A percentile compares a stretch with the other conserved stretches of the same genome.
phyloP scores from a whole-genome alignment of 2,113 vertebrate genomes.

The Cyrtonyx montezumae region DNA sequence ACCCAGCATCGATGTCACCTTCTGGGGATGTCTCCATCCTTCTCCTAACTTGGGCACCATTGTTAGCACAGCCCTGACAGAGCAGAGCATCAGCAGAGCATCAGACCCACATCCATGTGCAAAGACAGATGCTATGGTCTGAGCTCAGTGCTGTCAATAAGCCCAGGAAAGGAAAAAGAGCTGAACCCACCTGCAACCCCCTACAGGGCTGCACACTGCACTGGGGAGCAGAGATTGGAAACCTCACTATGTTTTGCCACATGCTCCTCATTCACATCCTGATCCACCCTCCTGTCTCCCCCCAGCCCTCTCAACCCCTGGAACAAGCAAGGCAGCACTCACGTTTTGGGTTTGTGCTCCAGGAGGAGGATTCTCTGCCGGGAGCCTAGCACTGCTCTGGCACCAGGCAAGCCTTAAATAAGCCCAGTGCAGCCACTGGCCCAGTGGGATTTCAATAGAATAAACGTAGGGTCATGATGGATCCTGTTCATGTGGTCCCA shows the following conservation, averaged over 20 bases:
- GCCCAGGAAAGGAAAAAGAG: neutral
- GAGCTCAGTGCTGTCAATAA: neutral
- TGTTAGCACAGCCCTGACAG: fast-evolving
- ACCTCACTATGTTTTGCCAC: neutral
- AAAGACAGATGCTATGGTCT: neutral
- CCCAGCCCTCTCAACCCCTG: fast-evolving
- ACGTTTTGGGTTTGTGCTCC: neutral
- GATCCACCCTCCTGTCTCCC: neutral
- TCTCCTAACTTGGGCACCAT: neutral
- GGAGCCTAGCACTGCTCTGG: conserved; percentile 7
- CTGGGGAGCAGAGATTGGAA: neutral
- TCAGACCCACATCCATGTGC: neutral
- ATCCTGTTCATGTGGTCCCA: neutral
- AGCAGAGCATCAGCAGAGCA: neutral
- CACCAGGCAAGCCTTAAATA: neutral
- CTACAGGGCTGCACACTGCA: neutral
- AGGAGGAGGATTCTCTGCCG: neutral
- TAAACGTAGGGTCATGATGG: neutral
- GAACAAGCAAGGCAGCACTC: neutral
- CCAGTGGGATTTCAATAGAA: neutral
- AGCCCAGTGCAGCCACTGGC: neutral
- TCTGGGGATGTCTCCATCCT: neutral
- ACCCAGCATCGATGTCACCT: neutral
- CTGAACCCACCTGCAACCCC: neutral
- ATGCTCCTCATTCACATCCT: neutral